Conservation (phyloP, 2,888 invertebrate species). For the Ochropleura plecta region DNA sequence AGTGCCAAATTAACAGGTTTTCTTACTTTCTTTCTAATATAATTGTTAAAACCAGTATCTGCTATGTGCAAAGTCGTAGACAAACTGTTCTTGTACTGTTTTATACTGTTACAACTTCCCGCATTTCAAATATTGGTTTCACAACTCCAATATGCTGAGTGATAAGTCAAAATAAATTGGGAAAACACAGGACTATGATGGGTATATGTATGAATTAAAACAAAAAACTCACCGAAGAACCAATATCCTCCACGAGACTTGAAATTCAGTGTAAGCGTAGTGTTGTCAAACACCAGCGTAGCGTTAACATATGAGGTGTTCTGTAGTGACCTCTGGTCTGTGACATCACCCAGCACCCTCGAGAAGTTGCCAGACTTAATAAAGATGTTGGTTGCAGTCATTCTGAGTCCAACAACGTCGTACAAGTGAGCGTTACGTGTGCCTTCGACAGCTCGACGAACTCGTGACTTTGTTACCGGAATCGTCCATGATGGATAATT, state of each 20-base stretch:
- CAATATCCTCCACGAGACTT: constrained; percentile 79
- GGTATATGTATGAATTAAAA: neutral
- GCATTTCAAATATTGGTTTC: too few species aligned
- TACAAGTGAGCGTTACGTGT: constrained; percentile 5
- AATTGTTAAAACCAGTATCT: too few species aligned
- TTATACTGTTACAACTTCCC: too few species aligned
- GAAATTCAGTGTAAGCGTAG: constrained; percentile 78
- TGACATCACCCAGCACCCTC: neutral
- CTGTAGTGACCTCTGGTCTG: constrained; percentile 35
- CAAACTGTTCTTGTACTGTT: too few species aligned
- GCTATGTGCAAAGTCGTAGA: too few species aligned
- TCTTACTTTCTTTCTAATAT: too few species aligned
- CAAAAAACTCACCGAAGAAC: constrained; percentile 80
- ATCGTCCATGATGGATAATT: constrained; percentile 88
- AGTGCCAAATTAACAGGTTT: too few species aligned
- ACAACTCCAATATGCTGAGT: too few species aligned
- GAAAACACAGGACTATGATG: neutral
- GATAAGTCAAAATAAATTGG: too few species aligned
- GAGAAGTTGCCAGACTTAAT: constrained; percentile 47
- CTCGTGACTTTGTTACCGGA: constrained; percentile 73
- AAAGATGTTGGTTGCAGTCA: constrained; percentile 70
- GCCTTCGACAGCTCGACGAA: constrained; percentile 75
- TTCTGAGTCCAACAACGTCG: constrained; percentile 69
- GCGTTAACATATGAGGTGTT: constrained; percentile 69
- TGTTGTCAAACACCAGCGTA: constrained; percentile 71